phyloP scores from a whole-genome alignment of 2,113 vertebrate genomes.

The Gadus macrocephalus region DNA sequence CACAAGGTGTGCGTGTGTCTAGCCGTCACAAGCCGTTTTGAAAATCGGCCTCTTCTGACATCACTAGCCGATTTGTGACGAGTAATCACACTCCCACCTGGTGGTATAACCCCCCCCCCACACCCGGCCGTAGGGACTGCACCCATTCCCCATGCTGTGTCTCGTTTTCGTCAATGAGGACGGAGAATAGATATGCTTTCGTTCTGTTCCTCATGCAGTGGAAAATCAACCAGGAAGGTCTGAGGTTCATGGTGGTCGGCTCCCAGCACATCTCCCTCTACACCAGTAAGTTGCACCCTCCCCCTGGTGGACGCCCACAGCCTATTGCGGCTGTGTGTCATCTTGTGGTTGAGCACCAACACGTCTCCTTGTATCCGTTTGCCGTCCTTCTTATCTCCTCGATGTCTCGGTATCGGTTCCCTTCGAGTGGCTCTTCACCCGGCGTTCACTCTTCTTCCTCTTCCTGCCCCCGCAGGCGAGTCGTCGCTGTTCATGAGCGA shows the following conservation, averaged over 20 bases:
- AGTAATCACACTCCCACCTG: too few relatives aligned
- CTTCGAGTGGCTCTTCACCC: too few relatives aligned
- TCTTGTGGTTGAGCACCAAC: background rate
- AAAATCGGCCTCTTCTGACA: too few relatives aligned
- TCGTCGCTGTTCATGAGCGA: slow-evolving; percentile 75
- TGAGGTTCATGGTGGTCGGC: slow-evolving; percentile 78
- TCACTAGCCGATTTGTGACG: too few relatives aligned
- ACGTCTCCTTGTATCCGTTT: too few relatives aligned
- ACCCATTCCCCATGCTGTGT: background rate
- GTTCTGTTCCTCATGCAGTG: slow-evolving; percentile 72
- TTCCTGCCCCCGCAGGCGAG: slow-evolving; percentile 75
- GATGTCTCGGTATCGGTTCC: background rate
- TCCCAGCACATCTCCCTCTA: slow-evolving; percentile 86
- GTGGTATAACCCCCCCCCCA: too few relatives aligned
- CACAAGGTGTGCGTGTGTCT: too few relatives aligned
- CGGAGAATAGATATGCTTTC: background rate
- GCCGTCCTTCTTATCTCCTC: background rate
- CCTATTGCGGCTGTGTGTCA: background rate
- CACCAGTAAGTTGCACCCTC: slow-evolving; percentile 75
- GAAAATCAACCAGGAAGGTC: slow-evolving; percentile 69
- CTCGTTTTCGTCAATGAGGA: background rate
- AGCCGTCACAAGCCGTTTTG: too few relatives aligned
- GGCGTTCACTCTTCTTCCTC: background rate
- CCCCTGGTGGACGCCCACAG: background rate
- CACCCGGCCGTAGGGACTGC: background rate